These are phyloP conservation scores for Nebria ingens DNA, from an alignment of 1,140 invertebrate genomes.

Conservation along the genomic window DNA sequence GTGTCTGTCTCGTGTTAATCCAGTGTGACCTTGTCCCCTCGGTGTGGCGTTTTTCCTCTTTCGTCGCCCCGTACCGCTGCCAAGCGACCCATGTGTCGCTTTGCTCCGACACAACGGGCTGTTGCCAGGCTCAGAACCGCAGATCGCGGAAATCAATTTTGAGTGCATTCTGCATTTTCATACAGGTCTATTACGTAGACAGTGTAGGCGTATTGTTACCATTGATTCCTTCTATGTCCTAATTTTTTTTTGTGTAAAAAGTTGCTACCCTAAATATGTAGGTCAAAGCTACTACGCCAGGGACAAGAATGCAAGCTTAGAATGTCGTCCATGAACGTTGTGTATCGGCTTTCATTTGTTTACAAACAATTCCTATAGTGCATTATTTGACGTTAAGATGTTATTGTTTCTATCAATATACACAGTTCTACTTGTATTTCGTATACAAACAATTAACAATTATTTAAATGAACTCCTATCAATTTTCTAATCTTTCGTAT, in stretches of 20 bases:
- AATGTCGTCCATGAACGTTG: background rate
- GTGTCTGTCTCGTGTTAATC: background rate
- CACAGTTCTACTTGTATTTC: background rate
- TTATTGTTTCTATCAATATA: background rate
- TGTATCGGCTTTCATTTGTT: background rate
- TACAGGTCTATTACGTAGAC: background rate
- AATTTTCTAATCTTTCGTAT: too few relatives aligned
- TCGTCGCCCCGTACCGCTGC: background rate
- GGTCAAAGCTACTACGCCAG: conserved; percentile 4
- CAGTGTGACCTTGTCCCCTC: conserved; percentile 3
- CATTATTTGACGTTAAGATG: too few relatives aligned
- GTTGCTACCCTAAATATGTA: conserved; percentile 1
- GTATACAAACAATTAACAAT: too few relatives aligned
- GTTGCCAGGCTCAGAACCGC: conserved; percentile 1
- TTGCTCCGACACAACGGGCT: conserved; percentile 1
- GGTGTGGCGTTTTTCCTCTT: background rate
- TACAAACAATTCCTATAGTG: conserved; percentile 4
- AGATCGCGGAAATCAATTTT: conserved; percentile 1
- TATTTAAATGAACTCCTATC: too few relatives aligned
- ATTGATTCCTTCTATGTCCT: conserved; percentile 5
- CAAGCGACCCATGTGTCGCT: background rate
- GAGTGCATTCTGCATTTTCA: background rate
- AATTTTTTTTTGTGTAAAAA: too few relatives aligned
- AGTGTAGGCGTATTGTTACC: conserved; percentile 1
- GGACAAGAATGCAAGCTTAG: background rate